Evolutionary conservation across 2,888 invertebrate species (phyloP).

Genomic region (Eilema depressum): DNA sequence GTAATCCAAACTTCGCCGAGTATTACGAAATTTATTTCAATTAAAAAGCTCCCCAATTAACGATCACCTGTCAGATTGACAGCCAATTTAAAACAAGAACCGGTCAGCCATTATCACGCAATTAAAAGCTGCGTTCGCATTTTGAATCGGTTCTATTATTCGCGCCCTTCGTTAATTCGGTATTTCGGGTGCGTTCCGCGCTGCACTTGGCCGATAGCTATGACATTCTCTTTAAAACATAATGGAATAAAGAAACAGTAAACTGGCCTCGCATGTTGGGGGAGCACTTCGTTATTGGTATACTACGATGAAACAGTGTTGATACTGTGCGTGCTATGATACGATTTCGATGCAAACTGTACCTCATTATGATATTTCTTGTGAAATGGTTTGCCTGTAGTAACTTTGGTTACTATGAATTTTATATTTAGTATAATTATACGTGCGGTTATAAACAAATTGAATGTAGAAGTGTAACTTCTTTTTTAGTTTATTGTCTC

Average conservation of each 20-base stretch:
- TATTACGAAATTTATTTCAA: conserved; percentile 5
- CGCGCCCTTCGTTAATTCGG: conserved; percentile 58
- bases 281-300: conserved; percentile 75
- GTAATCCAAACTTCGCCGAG: neutral
- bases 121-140: conserved; percentile 61
- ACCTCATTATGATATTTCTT: neutral
- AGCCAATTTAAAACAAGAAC: conserved; percentile 59
- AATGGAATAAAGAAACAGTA: conserved; percentile 87
- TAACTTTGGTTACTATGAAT: neutral
- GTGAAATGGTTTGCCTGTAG: neutral
- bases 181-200: conserved; percentile 56
- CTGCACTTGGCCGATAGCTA: conserved; percentile 80
- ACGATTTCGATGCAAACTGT: neutral
- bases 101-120: conserved; percentile 56
- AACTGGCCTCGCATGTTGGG: conserved; percentile 78
- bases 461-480: neutral
- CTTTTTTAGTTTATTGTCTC: too few relatives aligned
- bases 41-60: conserved; percentile 21
- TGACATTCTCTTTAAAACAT: conserved; percentile 85
- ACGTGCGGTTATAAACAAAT: neutral
- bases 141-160: conserved; percentile 64
- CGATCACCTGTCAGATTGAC: conserved; percentile 43
- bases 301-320: conserved; percentile 50
- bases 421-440: neutral
- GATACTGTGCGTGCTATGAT: conserved; percentile 46